Evolutionary conservation across 2,113 vertebrate species (phyloP).

Genomic region (Pimephales promelas): DNA sequence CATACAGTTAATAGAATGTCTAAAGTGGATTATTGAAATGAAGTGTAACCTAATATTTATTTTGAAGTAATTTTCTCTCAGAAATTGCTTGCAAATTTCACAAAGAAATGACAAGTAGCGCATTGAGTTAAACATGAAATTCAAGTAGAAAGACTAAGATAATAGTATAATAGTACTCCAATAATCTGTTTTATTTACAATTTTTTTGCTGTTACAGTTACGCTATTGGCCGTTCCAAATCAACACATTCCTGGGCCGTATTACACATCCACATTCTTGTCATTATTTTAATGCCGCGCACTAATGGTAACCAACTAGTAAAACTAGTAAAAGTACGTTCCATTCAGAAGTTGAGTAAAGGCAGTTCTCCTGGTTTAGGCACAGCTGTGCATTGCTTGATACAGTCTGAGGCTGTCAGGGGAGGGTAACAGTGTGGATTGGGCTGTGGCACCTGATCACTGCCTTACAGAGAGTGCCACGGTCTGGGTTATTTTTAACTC

Average conservation of each 20-base stretch:
- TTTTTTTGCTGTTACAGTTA: no score
- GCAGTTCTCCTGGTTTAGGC: not conserved
- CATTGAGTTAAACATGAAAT: not conserved
- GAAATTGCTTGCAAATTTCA: not conserved
- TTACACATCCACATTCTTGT: no score
- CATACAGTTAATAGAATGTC: no score
- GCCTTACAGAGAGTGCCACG: constrained; percentile 54
- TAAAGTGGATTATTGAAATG: no score
- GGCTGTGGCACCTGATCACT: constrained; percentile 38
- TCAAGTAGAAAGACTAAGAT: not conserved
- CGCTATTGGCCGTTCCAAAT: not conserved
- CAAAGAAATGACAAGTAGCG: not conserved
- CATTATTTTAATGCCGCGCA: no score
- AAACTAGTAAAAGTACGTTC: not conserved
- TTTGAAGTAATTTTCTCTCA: not conserved
- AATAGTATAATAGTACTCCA: no score
- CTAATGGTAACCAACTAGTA: no score
- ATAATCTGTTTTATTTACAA: not conserved
- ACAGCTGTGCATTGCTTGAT: not conserved
- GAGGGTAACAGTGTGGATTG: not conserved
- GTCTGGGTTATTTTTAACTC: constrained; percentile 60
- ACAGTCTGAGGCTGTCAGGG: not conserved
- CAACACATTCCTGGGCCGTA: not conserved
- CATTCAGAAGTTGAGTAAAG: not conserved
- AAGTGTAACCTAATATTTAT: no score